Percentiles rank a stretch among this genome's conserved stretches.
Conservation (phyloP, 1,140 invertebrate species). For the Drosophila burlai region DNA sequence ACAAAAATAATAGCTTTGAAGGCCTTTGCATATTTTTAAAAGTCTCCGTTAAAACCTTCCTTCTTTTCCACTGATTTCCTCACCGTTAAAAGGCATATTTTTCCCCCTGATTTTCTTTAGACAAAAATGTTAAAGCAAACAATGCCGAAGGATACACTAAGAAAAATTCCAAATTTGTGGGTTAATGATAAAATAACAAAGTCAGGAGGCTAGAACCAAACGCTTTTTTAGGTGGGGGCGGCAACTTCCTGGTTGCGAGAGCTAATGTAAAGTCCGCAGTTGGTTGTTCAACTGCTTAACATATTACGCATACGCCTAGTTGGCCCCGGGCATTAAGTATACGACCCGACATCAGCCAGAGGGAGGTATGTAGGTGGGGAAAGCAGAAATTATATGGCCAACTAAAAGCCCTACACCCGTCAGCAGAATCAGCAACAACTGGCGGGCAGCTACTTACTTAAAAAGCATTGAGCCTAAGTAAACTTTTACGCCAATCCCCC, state of each 20-base stretch:
- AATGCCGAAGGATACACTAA: background rate
- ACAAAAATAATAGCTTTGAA: too few species aligned
- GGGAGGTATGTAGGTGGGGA: background rate
- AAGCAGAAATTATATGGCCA: constrained; percentile 69
- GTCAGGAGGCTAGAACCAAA: constrained; percentile 5
- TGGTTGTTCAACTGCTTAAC: constrained; percentile 47
- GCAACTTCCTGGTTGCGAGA: constrained; percentile 29
- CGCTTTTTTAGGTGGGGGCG: constrained; percentile 11
- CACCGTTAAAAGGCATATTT: background rate
- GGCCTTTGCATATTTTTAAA: too few species aligned
- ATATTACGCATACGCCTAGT: constrained; percentile 52
- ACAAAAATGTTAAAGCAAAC: constrained; percentile 4
- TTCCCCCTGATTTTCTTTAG: background rate
- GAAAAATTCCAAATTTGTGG: constrained; percentile 2
- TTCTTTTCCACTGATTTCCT: background rate
- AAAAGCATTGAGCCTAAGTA: constrained; percentile 83
- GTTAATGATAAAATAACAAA: constrained; percentile 50
- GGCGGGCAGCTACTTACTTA: constrained; percentile 77
- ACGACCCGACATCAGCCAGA: constrained; percentile 37
- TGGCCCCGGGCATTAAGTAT: constrained; percentile 62
- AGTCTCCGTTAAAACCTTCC: too few species aligned
- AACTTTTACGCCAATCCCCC: constrained; percentile 71
- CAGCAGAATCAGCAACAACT: constrained; percentile 57
- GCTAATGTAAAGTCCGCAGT: constrained; percentile 36
- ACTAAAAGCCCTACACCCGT: constrained; percentile 73